phyloP scores from a whole-genome alignment of 64 coral and sea anemone genomes.

The Exaiptasia diaphana region DNA sequence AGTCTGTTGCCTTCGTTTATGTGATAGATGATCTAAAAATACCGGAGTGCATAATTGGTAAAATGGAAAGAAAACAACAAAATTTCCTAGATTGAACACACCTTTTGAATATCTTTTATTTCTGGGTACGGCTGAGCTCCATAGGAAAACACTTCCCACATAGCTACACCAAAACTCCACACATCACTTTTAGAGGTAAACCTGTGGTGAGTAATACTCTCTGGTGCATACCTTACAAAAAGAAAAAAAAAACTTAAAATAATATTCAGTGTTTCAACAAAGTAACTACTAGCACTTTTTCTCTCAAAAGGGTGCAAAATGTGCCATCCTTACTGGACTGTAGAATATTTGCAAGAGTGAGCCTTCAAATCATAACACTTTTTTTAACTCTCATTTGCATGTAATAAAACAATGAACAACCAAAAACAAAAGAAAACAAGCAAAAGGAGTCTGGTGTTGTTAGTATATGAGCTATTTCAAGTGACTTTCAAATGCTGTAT shows the following conservation, averaged over 20 bases:
- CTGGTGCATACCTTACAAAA: constrained; percentile 52
- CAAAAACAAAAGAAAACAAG: too few relatives aligned
- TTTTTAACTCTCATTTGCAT: too few relatives aligned
- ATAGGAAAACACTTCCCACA: constrained; percentile 76
- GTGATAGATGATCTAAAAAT: constrained; percentile 3
- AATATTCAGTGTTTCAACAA: too few relatives aligned
- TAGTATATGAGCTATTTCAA: too few relatives aligned
- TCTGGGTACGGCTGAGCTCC: constrained; percentile 25
- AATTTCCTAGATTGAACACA: background rate
- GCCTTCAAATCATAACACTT: too few relatives aligned
- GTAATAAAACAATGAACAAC: too few relatives aligned
- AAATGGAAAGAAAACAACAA: background rate
- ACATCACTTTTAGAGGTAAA: constrained; percentile 78
- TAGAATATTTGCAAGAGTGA: too few relatives aligned
- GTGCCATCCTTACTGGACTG: too few relatives aligned
- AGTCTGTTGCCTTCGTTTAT: constrained; percentile 24
- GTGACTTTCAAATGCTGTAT: too few relatives aligned
- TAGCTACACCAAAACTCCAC: constrained; percentile 67
- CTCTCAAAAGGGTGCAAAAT: too few relatives aligned
- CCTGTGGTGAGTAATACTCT: constrained; percentile 11
- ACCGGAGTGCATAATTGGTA: background rate
- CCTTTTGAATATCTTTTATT: background rate
- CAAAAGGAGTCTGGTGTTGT: too few relatives aligned
- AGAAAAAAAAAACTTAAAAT: background rate
- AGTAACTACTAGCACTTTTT: too few relatives aligned